Percentiles rank a stretch among this genome's conserved stretches.
Conservation (phyloP, 30 jellyfish, hydroid and myxozoan genomes). For the Chrysaora quinquecirrha region DNA sequence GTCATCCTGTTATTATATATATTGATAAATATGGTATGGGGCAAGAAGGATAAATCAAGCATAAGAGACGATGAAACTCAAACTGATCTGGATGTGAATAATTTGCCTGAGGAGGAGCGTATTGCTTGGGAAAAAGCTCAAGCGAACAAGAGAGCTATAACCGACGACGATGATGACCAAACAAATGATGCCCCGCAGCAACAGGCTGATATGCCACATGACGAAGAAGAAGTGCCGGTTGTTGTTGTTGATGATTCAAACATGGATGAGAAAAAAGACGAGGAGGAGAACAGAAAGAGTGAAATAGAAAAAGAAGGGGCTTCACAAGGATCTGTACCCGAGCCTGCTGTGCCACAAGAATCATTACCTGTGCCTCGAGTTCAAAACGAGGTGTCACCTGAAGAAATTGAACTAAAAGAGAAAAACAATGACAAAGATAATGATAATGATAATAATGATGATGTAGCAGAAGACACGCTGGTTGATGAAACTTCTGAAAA, state of each 20-base stretch:
- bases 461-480: slow-evolving; percentile 54
- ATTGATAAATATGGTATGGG: slow-evolving; percentile 93
- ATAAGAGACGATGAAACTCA: slow-evolving; percentile 97
- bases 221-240: slow-evolving; percentile 12
- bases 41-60: slow-evolving; percentile 75
- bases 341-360: slow-evolving; percentile 6
- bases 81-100: slow-evolving; percentile 79
- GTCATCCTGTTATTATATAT: slow-evolving; percentile 88
- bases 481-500: slow-evolving; percentile 41
- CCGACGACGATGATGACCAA: slow-evolving; percentile 35
- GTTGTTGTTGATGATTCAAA: background rate
- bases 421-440: slow-evolving; percentile 13
- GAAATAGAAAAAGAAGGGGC: slow-evolving; percentile 2
- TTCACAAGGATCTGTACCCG: slow-evolving; percentile 20
- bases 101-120: slow-evolving; percentile 70
- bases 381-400: slow-evolving; percentile 6
- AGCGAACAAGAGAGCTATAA: slow-evolving; percentile 29
- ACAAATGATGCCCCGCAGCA: slow-evolving; percentile 2
- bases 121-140: slow-evolving; percentile 65
- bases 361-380: background rate
- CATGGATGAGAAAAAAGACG: background rate
- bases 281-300: background rate
- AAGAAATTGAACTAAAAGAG: slow-evolving; percentile 28
- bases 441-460: slow-evolving; percentile 9
- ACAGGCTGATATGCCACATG: background rate